These are phyloP conservation scores for Passerina amoena DNA, from an alignment of 2,113 vertebrate species.

Conservation along the genomic window DNA sequence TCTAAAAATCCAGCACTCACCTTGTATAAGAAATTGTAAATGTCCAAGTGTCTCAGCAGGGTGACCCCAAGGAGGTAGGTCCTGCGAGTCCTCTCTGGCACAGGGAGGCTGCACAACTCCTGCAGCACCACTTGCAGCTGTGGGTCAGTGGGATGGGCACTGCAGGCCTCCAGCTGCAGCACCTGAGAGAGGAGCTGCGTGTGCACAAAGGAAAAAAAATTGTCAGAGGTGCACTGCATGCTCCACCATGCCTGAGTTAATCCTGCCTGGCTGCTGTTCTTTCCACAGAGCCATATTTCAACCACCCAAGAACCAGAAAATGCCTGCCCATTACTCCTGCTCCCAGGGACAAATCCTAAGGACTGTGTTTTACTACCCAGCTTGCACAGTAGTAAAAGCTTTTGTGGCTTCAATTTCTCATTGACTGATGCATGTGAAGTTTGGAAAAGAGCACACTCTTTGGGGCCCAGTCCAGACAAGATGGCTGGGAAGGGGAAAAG, in stretches of 20 bases:
- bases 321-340: not conserved
- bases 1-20: conserved; percentile 45
- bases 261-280: not conserved
- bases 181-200: conserved; percentile 71
- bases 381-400: not conserved
- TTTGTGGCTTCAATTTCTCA: not conserved
- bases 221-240: not conserved
- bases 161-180: conserved; percentile 78
- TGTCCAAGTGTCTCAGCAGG: conserved; percentile 78
- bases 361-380: not conserved
- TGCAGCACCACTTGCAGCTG: conserved; percentile 26
- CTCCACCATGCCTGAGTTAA: not conserved
- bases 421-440: not conserved
- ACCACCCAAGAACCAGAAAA: not conserved
- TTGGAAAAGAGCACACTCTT: not conserved
- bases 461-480: not conserved
- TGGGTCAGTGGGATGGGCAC: not conserved
- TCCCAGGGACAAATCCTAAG: not conserved
- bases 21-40: conserved; percentile 78
- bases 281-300: not conserved
- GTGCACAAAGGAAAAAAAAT: not conserved
- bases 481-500: not conserved
- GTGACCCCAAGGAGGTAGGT: conserved; percentile 79
- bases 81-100: conserved; percentile 69
- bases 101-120: conserved; percentile 79